phyloP scores from a whole-genome alignment of 2,888 invertebrate species.

The Rhagophthalmus giganteus region DNA sequence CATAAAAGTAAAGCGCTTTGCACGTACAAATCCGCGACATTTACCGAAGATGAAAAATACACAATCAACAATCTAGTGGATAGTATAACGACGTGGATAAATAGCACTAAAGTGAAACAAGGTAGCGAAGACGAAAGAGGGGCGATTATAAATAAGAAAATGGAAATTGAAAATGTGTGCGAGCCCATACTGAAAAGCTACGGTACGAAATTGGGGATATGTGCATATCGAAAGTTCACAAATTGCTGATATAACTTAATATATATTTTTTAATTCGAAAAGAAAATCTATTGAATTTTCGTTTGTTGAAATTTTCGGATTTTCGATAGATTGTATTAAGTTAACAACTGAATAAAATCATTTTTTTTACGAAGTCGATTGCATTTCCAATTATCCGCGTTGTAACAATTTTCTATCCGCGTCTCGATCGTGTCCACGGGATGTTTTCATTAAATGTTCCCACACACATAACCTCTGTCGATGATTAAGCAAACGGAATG shows the following conservation, averaged over 20 bases:
- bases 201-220: slow-evolving; percentile 1
- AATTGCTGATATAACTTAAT: background rate
- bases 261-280: too few relatives aligned
- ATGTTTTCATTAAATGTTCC: too few relatives aligned
- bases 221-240: slow-evolving; percentile 1
- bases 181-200: slow-evolving; percentile 5
- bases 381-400: too few relatives aligned
- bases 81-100: slow-evolving; percentile 1
- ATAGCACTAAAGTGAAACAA: background rate
- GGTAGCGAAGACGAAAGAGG: background rate
- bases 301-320: too few relatives aligned
- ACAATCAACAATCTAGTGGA: background rate
- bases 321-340: too few relatives aligned
- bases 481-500: too few relatives aligned
- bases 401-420: too few relatives aligned
- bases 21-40: slow-evolving; percentile 1
- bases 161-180: background rate
- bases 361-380: too few relatives aligned
- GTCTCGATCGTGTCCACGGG: too few relatives aligned
- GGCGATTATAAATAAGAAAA: background rate
- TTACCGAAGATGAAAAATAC: slow-evolving; percentile 4
- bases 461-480: too few relatives aligned
- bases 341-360: too few relatives aligned
- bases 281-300: too few relatives aligned
- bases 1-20: slow-evolving; percentile 6